Conservation (phyloP, 2,888 invertebrate species). For the Caenorhabditis sp. region DNA sequence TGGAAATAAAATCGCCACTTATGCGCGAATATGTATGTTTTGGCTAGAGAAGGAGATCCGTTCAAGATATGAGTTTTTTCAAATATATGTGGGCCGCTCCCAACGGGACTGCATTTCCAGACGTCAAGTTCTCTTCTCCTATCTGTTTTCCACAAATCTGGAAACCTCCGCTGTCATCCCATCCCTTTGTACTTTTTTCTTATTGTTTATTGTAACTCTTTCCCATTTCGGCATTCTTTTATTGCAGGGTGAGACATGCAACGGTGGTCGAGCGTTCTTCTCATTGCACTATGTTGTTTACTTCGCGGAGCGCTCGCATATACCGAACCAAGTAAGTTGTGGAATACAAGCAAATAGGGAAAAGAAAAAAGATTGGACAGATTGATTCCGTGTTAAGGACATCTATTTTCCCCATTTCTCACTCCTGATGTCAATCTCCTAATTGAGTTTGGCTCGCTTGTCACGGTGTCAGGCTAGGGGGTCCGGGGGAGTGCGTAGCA, state of each 20-base stretch:
- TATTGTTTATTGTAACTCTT: constrained; percentile 4
- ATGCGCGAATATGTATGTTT: constrained; percentile 4
- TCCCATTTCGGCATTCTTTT: neutral
- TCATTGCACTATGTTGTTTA: constrained; percentile 62
- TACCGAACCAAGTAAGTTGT: constrained; percentile 65
- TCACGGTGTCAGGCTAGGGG: constrained; percentile 8
- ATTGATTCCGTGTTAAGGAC: constrained; percentile 19
- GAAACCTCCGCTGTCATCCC: neutral
- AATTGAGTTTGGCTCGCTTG: constrained; percentile 41
- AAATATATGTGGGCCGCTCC: constrained; percentile 14
- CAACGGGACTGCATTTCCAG: constrained; percentile 18
- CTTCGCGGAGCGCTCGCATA: constrained; percentile 61
- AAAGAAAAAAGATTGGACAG: neutral
- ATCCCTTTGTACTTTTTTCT: neutral
- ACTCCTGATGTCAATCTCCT: constrained; percentile 48
- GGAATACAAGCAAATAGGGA: neutral
- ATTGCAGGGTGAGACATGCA: constrained; percentile 67
- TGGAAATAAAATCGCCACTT: constrained; percentile 20
- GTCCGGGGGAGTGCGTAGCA: constrained; percentile 4
- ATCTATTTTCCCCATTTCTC: constrained; percentile 9
- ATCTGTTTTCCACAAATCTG: neutral
- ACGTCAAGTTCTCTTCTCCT: neutral
- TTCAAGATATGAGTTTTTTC: constrained; percentile 25
- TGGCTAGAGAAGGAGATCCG: constrained; percentile 16
- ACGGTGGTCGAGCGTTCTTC: constrained; percentile 66